Percentiles rank a stretch among this genome's conserved stretches.
These are phyloP conservation scores for Silurus meridionalis DNA, from an alignment of 2,113 vertebrate genomes.

Conservation along the genomic window DNA sequence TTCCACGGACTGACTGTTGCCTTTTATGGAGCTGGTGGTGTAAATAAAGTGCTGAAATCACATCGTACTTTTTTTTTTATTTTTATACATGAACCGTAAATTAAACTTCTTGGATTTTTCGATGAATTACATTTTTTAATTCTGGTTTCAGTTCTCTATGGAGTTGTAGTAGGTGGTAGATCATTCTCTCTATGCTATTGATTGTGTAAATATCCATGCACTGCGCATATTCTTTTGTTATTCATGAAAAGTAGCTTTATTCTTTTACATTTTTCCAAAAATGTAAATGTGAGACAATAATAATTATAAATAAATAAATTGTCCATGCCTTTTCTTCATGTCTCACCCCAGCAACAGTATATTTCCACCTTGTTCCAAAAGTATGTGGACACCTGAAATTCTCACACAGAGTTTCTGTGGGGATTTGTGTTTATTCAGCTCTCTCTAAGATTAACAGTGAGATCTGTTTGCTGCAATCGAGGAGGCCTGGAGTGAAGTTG, in stretches of 20 bases:
- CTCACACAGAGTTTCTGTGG: background rate
- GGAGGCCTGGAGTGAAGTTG: background rate
- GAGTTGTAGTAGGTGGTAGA: background rate
- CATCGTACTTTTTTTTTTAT: background rate
- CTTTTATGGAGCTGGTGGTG: constrained; percentile 32
- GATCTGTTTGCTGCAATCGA: background rate
- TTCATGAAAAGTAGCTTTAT: background rate
- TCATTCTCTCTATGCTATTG: background rate
- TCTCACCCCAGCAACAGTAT: background rate
- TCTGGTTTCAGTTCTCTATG: background rate
- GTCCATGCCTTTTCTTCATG: background rate
- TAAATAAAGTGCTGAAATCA: constrained; percentile 27
- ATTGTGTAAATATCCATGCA: background rate
- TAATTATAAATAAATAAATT: no score
- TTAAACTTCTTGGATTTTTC: background rate
- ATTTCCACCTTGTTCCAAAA: background rate
- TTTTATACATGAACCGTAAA: background rate
- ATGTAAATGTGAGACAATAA: background rate
- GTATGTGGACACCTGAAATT: background rate
- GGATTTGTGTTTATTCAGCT: background rate
- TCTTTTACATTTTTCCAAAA: background rate
- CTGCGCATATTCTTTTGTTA: background rate
- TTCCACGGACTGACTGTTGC: constrained; percentile 30
- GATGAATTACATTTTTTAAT: background rate
- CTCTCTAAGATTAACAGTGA: background rate